A percentile compares a stretch with the other conserved stretches of the same genome.
Conservation (phyloP, 2,113 vertebrate genomes). For the Porphyrio hochstetteri region DNA sequence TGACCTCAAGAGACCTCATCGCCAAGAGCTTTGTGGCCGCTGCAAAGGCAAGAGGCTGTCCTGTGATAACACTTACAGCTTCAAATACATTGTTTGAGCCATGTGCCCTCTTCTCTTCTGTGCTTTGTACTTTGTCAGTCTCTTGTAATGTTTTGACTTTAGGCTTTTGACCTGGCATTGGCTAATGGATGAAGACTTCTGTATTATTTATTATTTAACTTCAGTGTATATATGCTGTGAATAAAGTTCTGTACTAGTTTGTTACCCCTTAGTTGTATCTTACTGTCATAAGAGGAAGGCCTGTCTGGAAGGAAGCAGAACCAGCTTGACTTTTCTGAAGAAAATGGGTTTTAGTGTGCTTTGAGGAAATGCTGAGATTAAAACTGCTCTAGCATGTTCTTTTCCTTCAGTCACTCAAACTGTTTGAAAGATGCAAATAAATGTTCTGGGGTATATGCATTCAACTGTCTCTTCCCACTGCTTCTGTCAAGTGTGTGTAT, state of each 20-base stretch:
- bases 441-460: neutral
- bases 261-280: neutral
- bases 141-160: slow-evolving; percentile 47
- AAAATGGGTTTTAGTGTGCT: neutral
- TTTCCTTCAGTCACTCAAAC: neutral
- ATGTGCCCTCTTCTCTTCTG: neutral
- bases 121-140: neutral
- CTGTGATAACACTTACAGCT: slow-evolving; percentile 91
- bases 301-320: neutral
- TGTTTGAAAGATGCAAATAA: neutral
- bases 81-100: slow-evolving; percentile 88
- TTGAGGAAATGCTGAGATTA: neutral
- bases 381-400: neutral
- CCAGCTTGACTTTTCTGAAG: neutral
- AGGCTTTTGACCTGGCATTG: slow-evolving; percentile 74
- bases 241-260: slow-evolving; percentile 38
- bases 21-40: slow-evolving; percentile 92
- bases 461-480: neutral
- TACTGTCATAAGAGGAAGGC: neutral
- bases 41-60: slow-evolving; percentile 90
- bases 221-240: slow-evolving; percentile 35
- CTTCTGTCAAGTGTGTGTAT: neutral
- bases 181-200: slow-evolving; percentile 65
- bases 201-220: slow-evolving; percentile 49
- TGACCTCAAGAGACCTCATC: slow-evolving; percentile 88